Base-by-base conservation (phyloP, 2,888 invertebrate genomes). In the Athalia cordata region DNA sequence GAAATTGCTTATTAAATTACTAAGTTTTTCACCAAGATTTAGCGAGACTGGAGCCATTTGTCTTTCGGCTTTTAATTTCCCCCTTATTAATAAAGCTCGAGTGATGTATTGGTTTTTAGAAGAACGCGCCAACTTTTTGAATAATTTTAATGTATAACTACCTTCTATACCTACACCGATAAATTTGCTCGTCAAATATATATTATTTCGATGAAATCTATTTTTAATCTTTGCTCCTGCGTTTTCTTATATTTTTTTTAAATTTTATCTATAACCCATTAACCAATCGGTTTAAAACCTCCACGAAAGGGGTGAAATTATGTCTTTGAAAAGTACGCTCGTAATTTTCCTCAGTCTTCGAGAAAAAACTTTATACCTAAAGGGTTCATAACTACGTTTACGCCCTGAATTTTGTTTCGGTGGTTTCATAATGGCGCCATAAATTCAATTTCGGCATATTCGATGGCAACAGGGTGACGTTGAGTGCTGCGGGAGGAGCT, bases 1-100 rank as follows among this genome's bases (percentile, higher is more conserved):
- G 87, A 88, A 88, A 89, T 89, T 89, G 88, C 88, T 88, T 89
- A 89, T 88, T 89, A 89, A 88, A 88, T 88, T 85, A 86, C 86
- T 85, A 85, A 88, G 85, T 87, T 88, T 88, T 88, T 86, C 85
- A 81, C 82, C 83, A 87, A 87, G 88, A 88, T 88, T 88, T 87
- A 88, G 86, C 84, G 87, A 80, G 83, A 84, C 83, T 82, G 80
- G 81, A 82, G 85, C 87, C 87, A 88, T 87, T 88, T 87, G 86
- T 87, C 87, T 87, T 87, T 84, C 81, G 81, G 84, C 84, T 85
- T 87, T 86, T 87, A 86, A 87, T 86, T 87, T 85, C 84, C 78
- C 78, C 70, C 62, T 76, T 80, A 83, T 86, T 86, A 85, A 86
- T 86, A 84, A 81, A 75, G 72, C 76, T 77, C 50, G 64, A 76